Evolutionary conservation across 2,888 invertebrate species (phyloP), one percentile per base, ranked within the genome.

Genomic region (Baronia brevicornis): DNA sequence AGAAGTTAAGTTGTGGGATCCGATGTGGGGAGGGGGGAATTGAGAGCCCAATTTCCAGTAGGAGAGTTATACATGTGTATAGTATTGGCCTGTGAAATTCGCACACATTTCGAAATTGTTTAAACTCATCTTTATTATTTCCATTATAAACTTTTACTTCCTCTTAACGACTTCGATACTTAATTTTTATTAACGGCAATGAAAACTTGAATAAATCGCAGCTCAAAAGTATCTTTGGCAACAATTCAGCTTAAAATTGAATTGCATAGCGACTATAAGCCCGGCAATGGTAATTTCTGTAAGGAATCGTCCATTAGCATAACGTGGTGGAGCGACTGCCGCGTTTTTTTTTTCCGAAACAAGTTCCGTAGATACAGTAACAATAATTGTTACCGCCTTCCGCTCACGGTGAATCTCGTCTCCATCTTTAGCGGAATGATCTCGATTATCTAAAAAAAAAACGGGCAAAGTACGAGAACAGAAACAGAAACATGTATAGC

Each of bases 321-420:
- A 24, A 25, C 29, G n/a, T n/a, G n/a, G n/a, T n/a, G n/a, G n/a
- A n/a, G n/a, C n/a, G n/a, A 11, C 24, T 34, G 34, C 23, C n/a
- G 34, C 14, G 19, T 19, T 36, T 36, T 36, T 36, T 33, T 20
- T 45, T 51, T 56, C 52, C 49, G 46, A 47, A 42, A 48, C 48
- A 44, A 47, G 46, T 46, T 41, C 41, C 51, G 43, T 36, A 28
- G 29, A 18, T 22, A 32, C 40, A 34, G 28, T 40, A 38, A 35
- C 40, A 33, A 35, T 41, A 41, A 41, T 27, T 35, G 35, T 41
- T 41, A 33, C 32, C 19, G 33, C 25, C 5, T 13, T 8, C 25
- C 15, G 20, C 34, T 24, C 28, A 14, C 19, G 17, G 9, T 23
- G 21, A 17, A 15, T 22, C 32, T 21, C 22, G 11, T 6, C 17